Evolutionary conservation across 1,140 invertebrate species (phyloP), one percentile per base, ranked within the genome.

Genomic region (Pseudomyrmex dendroicus): DNA sequence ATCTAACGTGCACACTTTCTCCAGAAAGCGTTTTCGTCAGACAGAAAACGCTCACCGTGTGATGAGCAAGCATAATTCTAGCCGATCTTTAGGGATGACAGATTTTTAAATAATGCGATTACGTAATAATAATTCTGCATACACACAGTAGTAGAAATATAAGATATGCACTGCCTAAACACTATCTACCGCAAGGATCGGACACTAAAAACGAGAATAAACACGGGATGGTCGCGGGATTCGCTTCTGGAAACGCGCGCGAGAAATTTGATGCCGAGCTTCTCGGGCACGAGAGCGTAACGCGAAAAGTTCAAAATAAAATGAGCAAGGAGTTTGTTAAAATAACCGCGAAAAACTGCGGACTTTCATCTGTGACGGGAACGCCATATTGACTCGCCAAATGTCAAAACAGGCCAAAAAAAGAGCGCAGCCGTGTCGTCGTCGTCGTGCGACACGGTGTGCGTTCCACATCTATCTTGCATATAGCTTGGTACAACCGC

Each of bases 381-480:
- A 80, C 76, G 87, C 88, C 88, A 89, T 88, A 73, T 89, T 89
- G 78, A 84, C 84, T 88, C 77, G 57, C 13, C 66, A 86, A 88
- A 84, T 84, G 86, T 89, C 84, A 86, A 89, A 89, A 88, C 87
- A 84, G 86, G 87, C 54, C 59, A 84, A 87, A 88, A 86, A 74
- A 61, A 63, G 78, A 82, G 56, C 48, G 59, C 59, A 63, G 46
- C 25, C 20, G 76, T 70, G 46, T 78, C 52, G 35, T 57, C 52
- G 35, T 57, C 35, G 52, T 66, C 52, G 62, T 13, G 54, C 62
- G 13, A 7, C n/a, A 17, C 56, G n/a, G n/a, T 20, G 17, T 2
- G 17, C 57, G 57, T 2, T 20, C 35, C 35, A 35, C 35, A 35
- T 35, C 35, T 7, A 35, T 35, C 35, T 35, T 35, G 5, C 35